Conservation (phyloP, 92 coral and sea anemone genomes). For the Epizoanthus fatuus region DNA sequence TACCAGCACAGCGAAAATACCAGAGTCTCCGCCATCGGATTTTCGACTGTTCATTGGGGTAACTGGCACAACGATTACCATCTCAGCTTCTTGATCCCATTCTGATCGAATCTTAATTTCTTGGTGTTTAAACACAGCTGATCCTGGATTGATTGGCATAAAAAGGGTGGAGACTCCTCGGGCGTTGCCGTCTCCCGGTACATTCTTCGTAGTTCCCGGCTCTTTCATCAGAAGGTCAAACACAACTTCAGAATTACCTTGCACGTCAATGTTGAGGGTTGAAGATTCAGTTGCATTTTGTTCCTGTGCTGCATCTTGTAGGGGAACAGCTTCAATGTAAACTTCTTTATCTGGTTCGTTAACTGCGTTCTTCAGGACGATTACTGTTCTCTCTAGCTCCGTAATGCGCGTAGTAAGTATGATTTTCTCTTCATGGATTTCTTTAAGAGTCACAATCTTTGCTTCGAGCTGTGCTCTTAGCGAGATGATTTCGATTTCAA, state of each 20-base stretch:
- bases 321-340: background rate
- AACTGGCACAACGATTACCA: too few relatives aligned
- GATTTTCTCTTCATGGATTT: conserved; percentile 1
- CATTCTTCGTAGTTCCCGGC: background rate
- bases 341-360: background rate
- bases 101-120: too few relatives aligned
- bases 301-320: background rate
- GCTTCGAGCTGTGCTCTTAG: conserved; percentile 21
- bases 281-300: background rate
- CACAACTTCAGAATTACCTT: conserved; percentile 5
- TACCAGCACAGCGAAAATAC: too few relatives aligned
- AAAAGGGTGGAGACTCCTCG: background rate
- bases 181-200: background rate
- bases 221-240: conserved; percentile 11
- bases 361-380: background rate
- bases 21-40: too few relatives aligned
- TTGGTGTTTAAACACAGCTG: too few relatives aligned
- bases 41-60: too few relatives aligned
- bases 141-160: too few relatives aligned
- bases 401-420: conserved; percentile 27
- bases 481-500: conserved; percentile 19
- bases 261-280: background rate
- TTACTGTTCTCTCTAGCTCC: conserved; percentile 15
- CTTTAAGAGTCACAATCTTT: conserved; percentile 10
- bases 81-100: too few relatives aligned